Percentiles rank a stretch among this genome's conserved stretches.
Conservation (phyloP, 2,113 vertebrate species). For the Pelecanus crispus region DNA sequence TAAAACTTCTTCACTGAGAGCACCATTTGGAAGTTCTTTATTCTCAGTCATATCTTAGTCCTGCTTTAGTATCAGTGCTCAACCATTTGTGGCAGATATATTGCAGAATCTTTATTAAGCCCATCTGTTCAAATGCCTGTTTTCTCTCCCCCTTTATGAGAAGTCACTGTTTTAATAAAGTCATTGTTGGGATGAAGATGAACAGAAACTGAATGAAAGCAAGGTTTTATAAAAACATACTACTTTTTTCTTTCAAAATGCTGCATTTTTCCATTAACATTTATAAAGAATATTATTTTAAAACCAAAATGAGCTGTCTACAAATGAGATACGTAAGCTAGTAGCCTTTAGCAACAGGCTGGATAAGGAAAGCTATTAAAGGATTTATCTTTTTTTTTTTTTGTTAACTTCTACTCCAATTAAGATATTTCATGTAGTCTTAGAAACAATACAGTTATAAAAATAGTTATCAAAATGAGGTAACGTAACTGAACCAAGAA, state of each 20-base stretch:
- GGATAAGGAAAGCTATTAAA: background rate
- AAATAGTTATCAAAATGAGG: background rate
- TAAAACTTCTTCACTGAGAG: background rate
- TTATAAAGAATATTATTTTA: background rate
- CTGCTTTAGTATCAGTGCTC: background rate
- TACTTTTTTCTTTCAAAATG: background rate
- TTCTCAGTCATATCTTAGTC: background rate
- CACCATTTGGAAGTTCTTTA: background rate
- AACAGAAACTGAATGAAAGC: background rate
- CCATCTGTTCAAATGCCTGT: conserved; percentile 23
- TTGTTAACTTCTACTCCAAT: background rate
- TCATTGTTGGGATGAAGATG: background rate
- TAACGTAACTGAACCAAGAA: background rate
- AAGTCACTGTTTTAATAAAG: conserved; percentile 19
- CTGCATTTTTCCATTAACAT: background rate
- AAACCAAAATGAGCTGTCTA: background rate
- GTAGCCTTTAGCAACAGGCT: background rate
- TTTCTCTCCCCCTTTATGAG: background rate
- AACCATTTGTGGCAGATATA: conserved; percentile 7
- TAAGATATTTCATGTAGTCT: background rate
- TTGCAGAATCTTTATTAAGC: conserved; percentile 15
- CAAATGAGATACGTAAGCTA: background rate
- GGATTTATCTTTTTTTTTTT: background rate
- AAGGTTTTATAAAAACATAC: background rate
- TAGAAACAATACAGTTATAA: background rate